phyloP scores from a whole-genome alignment of 2,113 vertebrate species.

The Brienomyrus brachyistius region DNA sequence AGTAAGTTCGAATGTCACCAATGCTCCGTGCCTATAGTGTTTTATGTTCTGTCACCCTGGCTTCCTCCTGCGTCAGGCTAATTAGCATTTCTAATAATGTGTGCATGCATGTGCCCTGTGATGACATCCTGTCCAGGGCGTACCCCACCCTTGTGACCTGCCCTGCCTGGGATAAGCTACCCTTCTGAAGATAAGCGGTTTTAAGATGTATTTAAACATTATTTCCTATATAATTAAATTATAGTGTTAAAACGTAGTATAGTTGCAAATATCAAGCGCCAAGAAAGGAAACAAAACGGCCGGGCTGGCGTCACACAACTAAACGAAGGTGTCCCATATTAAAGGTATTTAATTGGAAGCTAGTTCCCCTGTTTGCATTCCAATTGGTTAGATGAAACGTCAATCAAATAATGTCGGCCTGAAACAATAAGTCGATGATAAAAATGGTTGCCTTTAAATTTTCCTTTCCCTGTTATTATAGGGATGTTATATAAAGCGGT shows the following conservation, averaged over 20 bases:
- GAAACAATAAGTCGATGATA: not conserved
- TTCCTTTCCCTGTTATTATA: not conserved
- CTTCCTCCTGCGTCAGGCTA: not conserved
- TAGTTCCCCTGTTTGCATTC: not conserved
- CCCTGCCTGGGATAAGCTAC: not conserved
- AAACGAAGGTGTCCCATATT: not conserved
- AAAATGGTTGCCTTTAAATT: not conserved
- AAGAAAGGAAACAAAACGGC: not conserved
- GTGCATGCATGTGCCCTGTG: not conserved
- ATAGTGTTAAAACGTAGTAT: not conserved
- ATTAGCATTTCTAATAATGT: not conserved
- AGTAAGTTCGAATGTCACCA: not conserved
- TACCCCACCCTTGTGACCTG: not conserved
- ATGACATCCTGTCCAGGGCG: not conserved
- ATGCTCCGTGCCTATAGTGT: not conserved
- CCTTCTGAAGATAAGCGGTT: not conserved
- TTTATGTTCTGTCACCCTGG: not conserved
- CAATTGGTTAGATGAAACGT: conserved; percentile 17
- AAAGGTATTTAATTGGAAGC: conserved; percentile 12
- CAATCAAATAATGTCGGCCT: conserved; percentile 3
- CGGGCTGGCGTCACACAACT: not conserved
- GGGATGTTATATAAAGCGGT: not conserved
- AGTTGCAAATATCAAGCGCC: not conserved
- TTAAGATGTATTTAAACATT: not conserved
- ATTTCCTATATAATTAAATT: not conserved